Conservation (phyloP, 1,140 invertebrate genomes). For the Ceratosolen solmsi region DNA sequence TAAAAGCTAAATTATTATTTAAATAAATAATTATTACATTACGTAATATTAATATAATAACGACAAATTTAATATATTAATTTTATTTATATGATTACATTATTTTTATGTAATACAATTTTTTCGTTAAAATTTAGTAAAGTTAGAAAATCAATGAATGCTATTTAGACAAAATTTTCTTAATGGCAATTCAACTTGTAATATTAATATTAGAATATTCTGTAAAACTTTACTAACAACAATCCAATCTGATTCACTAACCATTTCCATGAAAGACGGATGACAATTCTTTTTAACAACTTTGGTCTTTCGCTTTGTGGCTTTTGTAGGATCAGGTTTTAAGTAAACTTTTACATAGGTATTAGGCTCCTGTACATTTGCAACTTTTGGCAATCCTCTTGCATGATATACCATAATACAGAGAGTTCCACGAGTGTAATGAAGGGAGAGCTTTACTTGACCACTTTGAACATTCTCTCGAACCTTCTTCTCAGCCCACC, state of each 20-base stretch:
- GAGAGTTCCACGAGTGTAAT: slow-evolving; percentile 86
- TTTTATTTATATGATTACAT: too few relatives aligned
- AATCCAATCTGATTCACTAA: slow-evolving; percentile 65
- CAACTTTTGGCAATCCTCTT: slow-evolving; percentile 83
- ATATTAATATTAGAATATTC: too few relatives aligned
- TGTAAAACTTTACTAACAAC: slow-evolving; percentile 31
- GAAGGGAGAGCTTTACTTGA: slow-evolving; percentile 88
- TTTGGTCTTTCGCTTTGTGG: slow-evolving; percentile 96
- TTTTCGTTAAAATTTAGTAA: too few relatives aligned
- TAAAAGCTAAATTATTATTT: too few relatives aligned
- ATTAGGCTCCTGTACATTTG: slow-evolving; percentile 86
- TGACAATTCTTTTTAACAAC: slow-evolving; percentile 92
- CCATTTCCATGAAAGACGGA: slow-evolving; percentile 99
- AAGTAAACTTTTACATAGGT: slow-evolving; percentile 96
- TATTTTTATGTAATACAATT: too few relatives aligned
- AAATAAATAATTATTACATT: too few relatives aligned
- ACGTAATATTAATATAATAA: too few relatives aligned
- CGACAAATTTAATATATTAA: too few relatives aligned
- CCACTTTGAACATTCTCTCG: slow-evolving; percentile 71
- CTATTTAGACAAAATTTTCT: too few relatives aligned
- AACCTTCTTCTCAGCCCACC: slow-evolving; percentile 70
- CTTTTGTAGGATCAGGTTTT: slow-evolving; percentile 88
- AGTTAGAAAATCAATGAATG: too few relatives aligned
- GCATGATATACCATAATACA: slow-evolving; percentile 92
- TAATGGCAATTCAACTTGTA: too few relatives aligned